phyloP scores from a whole-genome alignment of 1,140 invertebrate genomes.

The Leptopilina boulardi region DNA sequence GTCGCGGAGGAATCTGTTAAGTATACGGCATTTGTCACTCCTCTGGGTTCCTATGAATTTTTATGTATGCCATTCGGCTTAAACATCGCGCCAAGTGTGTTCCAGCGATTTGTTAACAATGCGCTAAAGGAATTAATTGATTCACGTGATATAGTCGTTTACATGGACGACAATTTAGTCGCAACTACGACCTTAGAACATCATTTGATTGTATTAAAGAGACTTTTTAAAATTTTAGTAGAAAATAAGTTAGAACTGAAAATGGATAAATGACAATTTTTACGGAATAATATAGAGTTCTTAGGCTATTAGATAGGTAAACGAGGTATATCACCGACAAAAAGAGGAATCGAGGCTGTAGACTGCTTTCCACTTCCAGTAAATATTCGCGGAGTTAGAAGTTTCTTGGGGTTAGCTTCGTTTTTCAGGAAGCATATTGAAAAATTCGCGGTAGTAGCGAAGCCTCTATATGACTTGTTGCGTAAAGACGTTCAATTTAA shows the following conservation, averaged over 20 bases:
- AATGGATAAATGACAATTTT: not conserved
- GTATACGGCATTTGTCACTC: not conserved
- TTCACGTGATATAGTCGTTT: not conserved
- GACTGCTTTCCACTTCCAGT: not conserved
- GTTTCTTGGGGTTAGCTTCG: not conserved
- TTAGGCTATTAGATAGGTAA: not conserved
- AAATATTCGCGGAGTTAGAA: not conserved
- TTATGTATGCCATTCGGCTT: too few relatives aligned
- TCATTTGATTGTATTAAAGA: not conserved
- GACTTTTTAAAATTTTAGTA: constrained; percentile 15
- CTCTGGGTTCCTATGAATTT: too few relatives aligned
- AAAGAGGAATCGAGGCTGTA: not conserved
- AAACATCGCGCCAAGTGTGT: not conserved
- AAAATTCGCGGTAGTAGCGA: not conserved
- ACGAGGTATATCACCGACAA: not conserved
- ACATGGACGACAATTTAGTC: not conserved
- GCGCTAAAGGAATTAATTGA: not conserved
- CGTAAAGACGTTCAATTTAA: not conserved
- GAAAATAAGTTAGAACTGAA: not conserved
- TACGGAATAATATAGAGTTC: constrained; percentile 25
- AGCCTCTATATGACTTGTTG: not conserved
- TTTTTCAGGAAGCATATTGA: not conserved
- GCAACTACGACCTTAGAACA: not conserved
- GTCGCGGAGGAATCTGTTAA: constrained; percentile 28
- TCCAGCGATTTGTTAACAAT: not conserved